Base-by-base conservation (phyloP, 2,888 invertebrate species). In the Zygothrica quintamaculata region DNA sequence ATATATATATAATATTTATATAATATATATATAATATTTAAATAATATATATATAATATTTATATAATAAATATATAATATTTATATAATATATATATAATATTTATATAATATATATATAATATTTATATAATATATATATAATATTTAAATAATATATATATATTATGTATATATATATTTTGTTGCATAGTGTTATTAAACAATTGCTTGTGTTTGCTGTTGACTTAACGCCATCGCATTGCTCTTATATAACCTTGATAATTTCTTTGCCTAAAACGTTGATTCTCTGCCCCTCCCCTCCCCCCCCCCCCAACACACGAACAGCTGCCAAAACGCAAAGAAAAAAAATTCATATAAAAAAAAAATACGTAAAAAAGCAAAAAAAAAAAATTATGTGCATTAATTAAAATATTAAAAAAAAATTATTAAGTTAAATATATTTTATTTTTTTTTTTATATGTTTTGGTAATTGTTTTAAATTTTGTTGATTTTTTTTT, bases 211-310 rank as follows among this genome's bases (percentile, higher is more conserved):
- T 51, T 55, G 53, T 55, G 53, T 57, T 42, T 59, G 55, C 25
- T 65, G 57, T 60, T 52, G 57, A 40, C 33, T 43, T 53, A 3
- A 34, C 31, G 56, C 34, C 53, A 51, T 58, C 53, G 65, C 52
- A 46, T 22, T 5, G 52, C 34, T 47, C 50, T 82, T 79, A 70
- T 84, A 75, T 79, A 82, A 84, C 82, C 79, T 82, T 82, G 77
- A 79, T 70, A 73, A 57, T 68, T 73, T 40, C 65, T 58, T 74
- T 69, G 58, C 46, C 56, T 52, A 50, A 69, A 50, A 2, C 25
- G 22, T n/a, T n/a, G n/a, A 42, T 68, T 68, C 56, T 56, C 34
- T 57, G 33, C 4, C 33, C 31, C 31, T n/a, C n/a, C n/a, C n/a
- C n/a, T n/a, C n/a, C n/a, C n/a, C n/a, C n/a, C n/a, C n/a, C n/a